phyloP scores from a whole-genome alignment of 2,888 invertebrate species.

The Phaonia tiefii region DNA sequence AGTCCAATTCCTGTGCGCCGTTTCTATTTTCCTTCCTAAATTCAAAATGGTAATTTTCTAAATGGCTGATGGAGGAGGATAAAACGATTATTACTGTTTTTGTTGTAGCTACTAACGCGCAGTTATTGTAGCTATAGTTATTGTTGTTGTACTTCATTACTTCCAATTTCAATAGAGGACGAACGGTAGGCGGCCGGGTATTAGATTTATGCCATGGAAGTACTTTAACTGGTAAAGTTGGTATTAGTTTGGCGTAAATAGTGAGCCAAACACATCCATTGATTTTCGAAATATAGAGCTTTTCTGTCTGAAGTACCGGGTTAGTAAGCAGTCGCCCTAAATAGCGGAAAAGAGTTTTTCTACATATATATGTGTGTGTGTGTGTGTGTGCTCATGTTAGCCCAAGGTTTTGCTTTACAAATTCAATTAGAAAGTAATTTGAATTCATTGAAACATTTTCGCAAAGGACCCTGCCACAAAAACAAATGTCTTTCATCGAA shows the following conservation, averaged over 20 bases:
- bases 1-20: conserved; percentile 15
- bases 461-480: neutral
- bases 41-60: conserved; percentile 37
- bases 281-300: conserved; percentile 18
- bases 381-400: neutral
- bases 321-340: no score
- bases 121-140: neutral
- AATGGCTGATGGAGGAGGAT: conserved; percentile 36
- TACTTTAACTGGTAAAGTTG: conserved; percentile 21
- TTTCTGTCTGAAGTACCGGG: neutral
- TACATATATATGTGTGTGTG: neutral
- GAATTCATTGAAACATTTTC: conserved; percentile 27
- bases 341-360: neutral
- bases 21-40: conserved; percentile 12
- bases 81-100: conserved; percentile 27
- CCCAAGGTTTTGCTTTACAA: conserved; percentile 21
- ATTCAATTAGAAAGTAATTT: conserved; percentile 45
- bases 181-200: conserved; percentile 7
- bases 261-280: conserved; percentile 19
- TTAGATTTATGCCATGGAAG: conserved; percentile 36
- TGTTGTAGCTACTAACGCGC: neutral
- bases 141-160: neutral
- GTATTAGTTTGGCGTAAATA: conserved; percentile 38
- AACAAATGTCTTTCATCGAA: neutral
- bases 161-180: neutral